A percentile compares a stretch with the other conserved stretches of the same genome.
phyloP scores from a whole-genome alignment of 1,140 invertebrate species.

The Drosophila bifasciata region DNA sequence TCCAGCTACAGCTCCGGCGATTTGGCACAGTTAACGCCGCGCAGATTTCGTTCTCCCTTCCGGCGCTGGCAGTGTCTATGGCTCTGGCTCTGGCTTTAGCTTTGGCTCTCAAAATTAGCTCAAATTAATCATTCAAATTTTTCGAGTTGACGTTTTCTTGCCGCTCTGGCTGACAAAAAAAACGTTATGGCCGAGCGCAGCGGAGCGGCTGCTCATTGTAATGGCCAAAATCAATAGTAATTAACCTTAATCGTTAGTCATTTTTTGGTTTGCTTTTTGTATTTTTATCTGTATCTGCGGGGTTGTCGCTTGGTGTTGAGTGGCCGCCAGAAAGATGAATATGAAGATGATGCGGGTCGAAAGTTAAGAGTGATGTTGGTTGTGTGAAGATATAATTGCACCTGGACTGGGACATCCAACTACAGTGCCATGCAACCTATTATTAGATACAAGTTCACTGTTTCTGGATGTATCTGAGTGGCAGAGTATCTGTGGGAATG shows the following conservation, averaged over 20 bases:
- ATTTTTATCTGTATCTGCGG: not conserved
- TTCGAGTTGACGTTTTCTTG: slow-evolving; percentile 59
- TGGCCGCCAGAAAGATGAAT: slow-evolving; percentile 31
- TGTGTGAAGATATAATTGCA: slow-evolving; percentile 28
- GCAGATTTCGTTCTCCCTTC: slow-evolving; percentile 38
- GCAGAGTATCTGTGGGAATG: too few relatives aligned
- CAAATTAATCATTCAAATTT: slow-evolving; percentile 77
- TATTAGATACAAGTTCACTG: slow-evolving; percentile 1
- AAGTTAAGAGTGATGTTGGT: slow-evolving; percentile 5
- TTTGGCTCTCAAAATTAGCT: slow-evolving; percentile 48
- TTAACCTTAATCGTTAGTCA: slow-evolving; percentile 75
- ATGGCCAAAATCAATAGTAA: slow-evolving; percentile 77
- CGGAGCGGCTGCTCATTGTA: slow-evolving; percentile 37
- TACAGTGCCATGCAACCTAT: slow-evolving; percentile 27
- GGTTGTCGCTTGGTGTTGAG: slow-evolving; percentile 41
- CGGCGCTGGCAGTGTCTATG: slow-evolving; percentile 5
- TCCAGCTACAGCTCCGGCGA: slow-evolving; percentile 36
- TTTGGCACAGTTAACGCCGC: slow-evolving; percentile 70
- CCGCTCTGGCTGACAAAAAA: slow-evolving; percentile 54
- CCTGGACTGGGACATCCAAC: slow-evolving; percentile 13
- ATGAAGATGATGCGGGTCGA: slow-evolving; percentile 48
- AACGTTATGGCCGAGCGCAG: slow-evolving; percentile 2
- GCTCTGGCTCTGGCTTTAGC: slow-evolving; percentile 18
- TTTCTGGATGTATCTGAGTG: not conserved
- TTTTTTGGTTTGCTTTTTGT: slow-evolving; percentile 28